Base-by-base conservation (phyloP, 2,797 vertebrate genomes). In the Taenioides sp. region DNA sequence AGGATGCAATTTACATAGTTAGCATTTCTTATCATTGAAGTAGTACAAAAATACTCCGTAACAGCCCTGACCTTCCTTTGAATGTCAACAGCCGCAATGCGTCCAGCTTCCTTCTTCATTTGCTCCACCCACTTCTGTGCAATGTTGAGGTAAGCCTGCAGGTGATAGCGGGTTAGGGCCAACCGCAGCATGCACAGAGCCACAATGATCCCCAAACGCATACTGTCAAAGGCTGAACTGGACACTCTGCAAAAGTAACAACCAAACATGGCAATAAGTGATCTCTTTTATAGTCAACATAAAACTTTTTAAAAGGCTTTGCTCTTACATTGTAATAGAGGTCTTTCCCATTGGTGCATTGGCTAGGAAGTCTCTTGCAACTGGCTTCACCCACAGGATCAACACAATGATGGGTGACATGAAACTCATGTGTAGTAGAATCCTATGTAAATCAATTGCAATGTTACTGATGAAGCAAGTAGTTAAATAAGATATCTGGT, bases 81-180 rank as follows among this genome's bases (percentile, higher is more conserved):
- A 84, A 98, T 97, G 84, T 98, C 97, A 3, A 96, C 86, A 9
- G 93, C 93, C 0, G 95, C 81, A 0, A 99, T 98, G 2, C 95
- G 94, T 3, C 98, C 98, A 0, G 95, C 97, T 73, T 98, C 95
- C 84, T 88, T 94, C 87, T 94, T 95, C 95, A 99, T 95, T 85
- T 94, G 95, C 69, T 95, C 94, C 86, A 97, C 96, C 89, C 97
- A 98, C 81, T 95, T 93, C 83, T 94, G 93, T 1, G 97, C 93
- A 77, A 98, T 91, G 76, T 95, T 95, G 76, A 99, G 94, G 88
- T 99, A 99, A 0, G 97, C 98, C 90, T 98, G 98, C 78, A 99
- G 90, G 90, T 98, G 97, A 61, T 88, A 92, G 4, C 96, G 95
- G 1, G 94, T 94, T 74, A 97, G 73, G 0, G 82, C 90, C 55